Evolutionary conservation across 1,140 invertebrate genomes (phyloP).

Genomic region (Eufriesea mexicana): DNA sequence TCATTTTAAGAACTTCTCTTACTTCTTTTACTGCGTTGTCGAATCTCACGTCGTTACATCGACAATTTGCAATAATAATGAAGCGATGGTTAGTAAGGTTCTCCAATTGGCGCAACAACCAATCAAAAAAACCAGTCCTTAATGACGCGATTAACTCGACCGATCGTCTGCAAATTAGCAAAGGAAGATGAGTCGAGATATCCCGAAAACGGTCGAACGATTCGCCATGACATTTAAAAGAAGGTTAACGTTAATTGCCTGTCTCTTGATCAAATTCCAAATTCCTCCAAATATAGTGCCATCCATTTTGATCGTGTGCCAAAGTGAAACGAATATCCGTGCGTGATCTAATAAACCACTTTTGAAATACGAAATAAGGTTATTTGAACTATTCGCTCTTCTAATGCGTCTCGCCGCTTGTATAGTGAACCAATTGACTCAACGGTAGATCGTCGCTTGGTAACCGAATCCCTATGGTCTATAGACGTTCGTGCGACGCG

Average conservation of each 20-base stretch:
- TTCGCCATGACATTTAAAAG: neutral
- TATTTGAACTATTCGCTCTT: conserved; percentile 29
- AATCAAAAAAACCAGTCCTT: neutral
- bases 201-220: neutral
- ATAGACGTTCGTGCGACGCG: neutral
- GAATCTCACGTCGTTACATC: conserved; percentile 15
- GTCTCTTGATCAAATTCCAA: conserved; percentile 24
- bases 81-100: conserved; percentile 20
- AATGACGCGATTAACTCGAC: conserved; percentile 16
- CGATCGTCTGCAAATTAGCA: conserved; percentile 22
- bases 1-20: neutral
- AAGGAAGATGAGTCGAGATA: neutral
- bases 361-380: conserved; percentile 47
- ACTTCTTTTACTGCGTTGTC: neutral
- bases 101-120: conserved; percentile 21
- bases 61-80: conserved; percentile 8
- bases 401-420: conserved; percentile 28
- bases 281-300: conserved; percentile 11
- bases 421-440: conserved; percentile 50
- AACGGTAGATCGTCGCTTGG: conserved; percentile 29
- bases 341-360: conserved; percentile 63
- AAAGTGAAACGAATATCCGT: conserved; percentile 45
- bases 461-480: conserved; percentile 7
- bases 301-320: conserved; percentile 6
- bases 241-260: neutral